A percentile compares a stretch with the other conserved stretches of the same genome.
These are phyloP conservation scores for Holcopasites calliopsidis DNA, from an alignment of 1,140 invertebrate species.

Conservation along the genomic window DNA sequence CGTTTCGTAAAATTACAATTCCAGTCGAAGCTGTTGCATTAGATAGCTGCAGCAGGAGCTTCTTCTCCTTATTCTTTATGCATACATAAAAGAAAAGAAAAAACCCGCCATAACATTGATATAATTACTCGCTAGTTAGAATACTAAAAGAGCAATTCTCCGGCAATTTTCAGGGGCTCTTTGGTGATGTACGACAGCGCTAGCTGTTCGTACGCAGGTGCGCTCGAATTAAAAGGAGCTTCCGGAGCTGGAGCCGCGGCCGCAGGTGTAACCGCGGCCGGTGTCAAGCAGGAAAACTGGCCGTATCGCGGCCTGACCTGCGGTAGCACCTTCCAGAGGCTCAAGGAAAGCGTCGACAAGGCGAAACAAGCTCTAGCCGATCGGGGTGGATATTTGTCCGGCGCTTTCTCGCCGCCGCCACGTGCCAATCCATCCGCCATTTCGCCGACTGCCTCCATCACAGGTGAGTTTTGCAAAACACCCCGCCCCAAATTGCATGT, in stretches of 20 bases:
- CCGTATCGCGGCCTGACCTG: slow-evolving; percentile 76
- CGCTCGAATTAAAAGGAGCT: slow-evolving; percentile 90
- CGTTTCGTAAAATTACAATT: too few relatives aligned
- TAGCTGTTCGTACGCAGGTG: slow-evolving; percentile 91
- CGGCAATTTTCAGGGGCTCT: slow-evolving; percentile 69
- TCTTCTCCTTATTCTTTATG: too few relatives aligned
- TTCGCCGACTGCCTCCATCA: slow-evolving; percentile 74
- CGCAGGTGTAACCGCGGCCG: slow-evolving; percentile 69
- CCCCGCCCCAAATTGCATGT: too few relatives aligned
- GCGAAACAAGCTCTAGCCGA: slow-evolving; percentile 89
- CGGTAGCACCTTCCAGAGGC: slow-evolving; percentile 88
- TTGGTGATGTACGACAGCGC: slow-evolving; percentile 92
- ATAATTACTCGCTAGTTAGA: too few relatives aligned
- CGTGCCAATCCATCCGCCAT: slow-evolving; percentile 75
- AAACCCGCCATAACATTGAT: too few relatives aligned
- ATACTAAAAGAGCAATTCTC: too few relatives aligned
- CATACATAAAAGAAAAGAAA: too few relatives aligned
- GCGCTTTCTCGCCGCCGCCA: slow-evolving; percentile 78
- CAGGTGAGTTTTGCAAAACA: slow-evolving; percentile 69
- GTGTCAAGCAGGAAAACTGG: slow-evolving; percentile 81
- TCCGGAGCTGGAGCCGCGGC: slow-evolving; percentile 71
- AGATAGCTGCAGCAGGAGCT: too few relatives aligned
- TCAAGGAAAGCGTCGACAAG: slow-evolving; percentile 93
- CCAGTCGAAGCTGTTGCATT: too few relatives aligned
- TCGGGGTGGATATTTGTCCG: slow-evolving; percentile 76